Percentiles rank a stretch among this genome's conserved stretches.
phyloP scores from a whole-genome alignment of 2,797 vertebrate genomes.

The Numenius phaeopus region DNA sequence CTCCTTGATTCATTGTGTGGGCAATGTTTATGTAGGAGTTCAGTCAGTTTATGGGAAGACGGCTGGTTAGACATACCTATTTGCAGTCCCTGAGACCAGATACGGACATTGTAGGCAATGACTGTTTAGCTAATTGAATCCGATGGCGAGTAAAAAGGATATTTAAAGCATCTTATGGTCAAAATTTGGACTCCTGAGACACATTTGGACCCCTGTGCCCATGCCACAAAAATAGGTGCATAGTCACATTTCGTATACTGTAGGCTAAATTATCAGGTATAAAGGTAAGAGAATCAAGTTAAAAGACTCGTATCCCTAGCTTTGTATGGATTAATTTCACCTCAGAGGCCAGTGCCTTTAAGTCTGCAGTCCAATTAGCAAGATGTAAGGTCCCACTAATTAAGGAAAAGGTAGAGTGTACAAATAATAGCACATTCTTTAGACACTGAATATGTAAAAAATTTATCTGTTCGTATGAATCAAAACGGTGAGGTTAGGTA shows the following conservation, averaged over 20 bases:
- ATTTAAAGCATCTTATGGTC: neutral
- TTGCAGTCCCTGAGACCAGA: neutral
- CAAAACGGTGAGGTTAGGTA: neutral
- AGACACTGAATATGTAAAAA: neutral
- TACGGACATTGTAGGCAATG: neutral
- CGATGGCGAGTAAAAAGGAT: neutral
- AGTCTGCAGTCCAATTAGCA: neutral
- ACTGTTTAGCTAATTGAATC: neutral
- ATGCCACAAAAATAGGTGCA: fast-evolving
- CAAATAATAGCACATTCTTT: neutral
- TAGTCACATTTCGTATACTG: neutral
- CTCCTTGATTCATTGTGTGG: neutral
- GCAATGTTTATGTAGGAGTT: neutral
- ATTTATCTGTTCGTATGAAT: neutral
- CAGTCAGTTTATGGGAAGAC: neutral
- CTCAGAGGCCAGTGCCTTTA: neutral
- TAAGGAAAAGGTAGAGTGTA: neutral
- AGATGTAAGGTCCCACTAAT: neutral
- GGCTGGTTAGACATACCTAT: neutral
- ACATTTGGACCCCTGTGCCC: neutral
- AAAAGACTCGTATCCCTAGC: neutral
- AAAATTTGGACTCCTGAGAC: neutral
- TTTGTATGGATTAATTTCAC: neutral
- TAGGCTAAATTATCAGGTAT: neutral
- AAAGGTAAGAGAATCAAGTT: neutral